phyloP scores from a whole-genome alignment of 2,888 invertebrate species.

The Apotomis betuletana region DNA sequence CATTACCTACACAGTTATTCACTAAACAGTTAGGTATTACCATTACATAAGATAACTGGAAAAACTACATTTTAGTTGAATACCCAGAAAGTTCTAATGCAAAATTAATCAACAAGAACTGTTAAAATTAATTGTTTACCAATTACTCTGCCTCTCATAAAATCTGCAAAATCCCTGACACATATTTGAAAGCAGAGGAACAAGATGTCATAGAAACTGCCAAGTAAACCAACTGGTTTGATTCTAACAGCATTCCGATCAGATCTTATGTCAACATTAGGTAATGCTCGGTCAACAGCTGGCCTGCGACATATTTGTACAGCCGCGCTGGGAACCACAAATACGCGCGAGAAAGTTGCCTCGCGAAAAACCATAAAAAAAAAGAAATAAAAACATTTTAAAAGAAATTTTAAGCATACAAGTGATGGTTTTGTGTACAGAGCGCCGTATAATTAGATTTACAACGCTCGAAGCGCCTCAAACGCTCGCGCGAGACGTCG shows the following conservation, averaged over 20 bases:
- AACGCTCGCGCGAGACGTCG: constrained; percentile 52
- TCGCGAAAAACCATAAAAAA: constrained; percentile 25
- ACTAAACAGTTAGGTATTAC: constrained; percentile 8
- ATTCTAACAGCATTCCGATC: constrained; percentile 64
- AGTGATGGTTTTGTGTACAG: constrained; percentile 44
- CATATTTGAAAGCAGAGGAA: constrained; percentile 32
- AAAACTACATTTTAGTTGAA: constrained; percentile 4
- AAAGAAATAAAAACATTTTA: constrained; percentile 19
- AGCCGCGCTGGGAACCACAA: constrained; percentile 62
- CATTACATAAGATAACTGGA: constrained; percentile 20
- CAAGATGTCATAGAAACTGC: constrained; percentile 39
- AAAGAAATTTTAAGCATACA: constrained; percentile 41
- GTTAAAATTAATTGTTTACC: not conserved
- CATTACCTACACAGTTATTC: constrained; percentile 10
- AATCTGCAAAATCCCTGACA: constrained; percentile 28
- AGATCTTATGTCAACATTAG: constrained; percentile 68
- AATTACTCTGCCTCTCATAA: not conserved
- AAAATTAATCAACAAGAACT: not conserved
- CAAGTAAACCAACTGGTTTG: constrained; percentile 44
- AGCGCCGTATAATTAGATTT: constrained; percentile 63
- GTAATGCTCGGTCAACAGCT: constrained; percentile 72
- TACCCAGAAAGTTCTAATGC: not conserved
- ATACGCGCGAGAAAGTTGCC: constrained; percentile 49
- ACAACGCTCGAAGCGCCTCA: constrained; percentile 48
- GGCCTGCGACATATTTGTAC: constrained; percentile 68